These are phyloP conservation scores for Salvator merianae DNA, from an alignment of 2,113 vertebrate genomes.

Conservation along the genomic window DNA sequence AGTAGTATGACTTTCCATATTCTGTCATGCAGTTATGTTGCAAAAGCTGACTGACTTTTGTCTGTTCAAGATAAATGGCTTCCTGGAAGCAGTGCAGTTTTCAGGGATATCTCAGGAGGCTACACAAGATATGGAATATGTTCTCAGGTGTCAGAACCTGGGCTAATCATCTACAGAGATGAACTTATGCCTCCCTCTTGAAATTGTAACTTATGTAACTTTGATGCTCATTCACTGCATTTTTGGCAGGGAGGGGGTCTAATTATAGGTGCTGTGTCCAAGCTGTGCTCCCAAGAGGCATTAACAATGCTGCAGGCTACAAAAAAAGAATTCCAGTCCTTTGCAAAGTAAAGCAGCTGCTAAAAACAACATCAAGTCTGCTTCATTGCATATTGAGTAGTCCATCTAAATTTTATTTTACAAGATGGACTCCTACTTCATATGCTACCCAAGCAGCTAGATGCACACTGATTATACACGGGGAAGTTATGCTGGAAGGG, in stretches of 20 bases:
- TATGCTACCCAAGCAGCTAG: background rate
- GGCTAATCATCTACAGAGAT: conserved; percentile 1
- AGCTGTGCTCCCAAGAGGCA: conserved; percentile 26
- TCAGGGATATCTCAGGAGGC: background rate
- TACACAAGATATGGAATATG: background rate
- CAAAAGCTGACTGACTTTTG: background rate
- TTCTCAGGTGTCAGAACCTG: background rate
- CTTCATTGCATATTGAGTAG: conserved; percentile 18
- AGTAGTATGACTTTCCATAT: background rate
- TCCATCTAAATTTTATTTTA: conserved; percentile 19
- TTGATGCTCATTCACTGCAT: background rate
- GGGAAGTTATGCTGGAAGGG: background rate
- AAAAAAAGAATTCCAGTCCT: conserved; percentile 12
- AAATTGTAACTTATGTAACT: conserved; percentile 1
- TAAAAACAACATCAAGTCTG: conserved; percentile 39
- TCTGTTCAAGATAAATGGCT: background rate
- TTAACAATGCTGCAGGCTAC: conserved; percentile 34
- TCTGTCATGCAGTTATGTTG: background rate
- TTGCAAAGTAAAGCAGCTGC: conserved; percentile 31
- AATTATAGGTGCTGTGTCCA: background rate
- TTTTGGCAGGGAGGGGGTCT: background rate
- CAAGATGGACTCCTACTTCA: background rate
- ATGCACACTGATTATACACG: background rate
- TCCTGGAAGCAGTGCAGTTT: background rate
- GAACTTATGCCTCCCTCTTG: background rate